These are phyloP conservation scores for Peromyscus eremicus DNA, from an alignment of 2,797 vertebrate species.

Conservation along the genomic window DNA sequence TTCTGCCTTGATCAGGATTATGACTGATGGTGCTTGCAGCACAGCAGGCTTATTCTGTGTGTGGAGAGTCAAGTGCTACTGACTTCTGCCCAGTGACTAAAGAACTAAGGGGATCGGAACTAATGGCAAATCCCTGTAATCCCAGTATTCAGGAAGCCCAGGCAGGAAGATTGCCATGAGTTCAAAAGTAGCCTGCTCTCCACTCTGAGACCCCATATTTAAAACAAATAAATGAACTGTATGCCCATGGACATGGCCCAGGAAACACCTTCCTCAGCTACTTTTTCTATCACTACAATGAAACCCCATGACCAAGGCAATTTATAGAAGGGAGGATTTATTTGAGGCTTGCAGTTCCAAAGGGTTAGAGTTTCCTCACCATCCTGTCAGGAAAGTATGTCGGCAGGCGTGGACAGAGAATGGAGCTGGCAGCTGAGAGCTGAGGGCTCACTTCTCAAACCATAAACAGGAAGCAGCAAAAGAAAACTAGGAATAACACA, in stretches of 20 bases:
- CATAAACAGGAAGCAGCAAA: neutral
- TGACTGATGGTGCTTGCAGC: fast-evolving
- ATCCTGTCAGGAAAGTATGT: no score
- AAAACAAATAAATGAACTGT: neutral
- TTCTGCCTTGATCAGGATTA: neutral
- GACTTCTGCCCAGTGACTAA: neutral
- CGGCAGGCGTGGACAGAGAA: neutral
- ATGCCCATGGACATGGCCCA: neutral
- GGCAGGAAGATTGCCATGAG: neutral
- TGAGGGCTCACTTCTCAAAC: neutral
- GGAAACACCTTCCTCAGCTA: neutral
- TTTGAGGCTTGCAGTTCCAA: neutral
- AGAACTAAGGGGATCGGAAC: neutral
- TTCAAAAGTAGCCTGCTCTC: neutral
- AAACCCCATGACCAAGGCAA: neutral
- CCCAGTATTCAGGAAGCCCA: neutral
- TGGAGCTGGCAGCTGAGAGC: neutral
- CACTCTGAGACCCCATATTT: neutral
- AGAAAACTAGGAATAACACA: neutral
- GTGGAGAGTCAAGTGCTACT: neutral
- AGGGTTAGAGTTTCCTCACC: neutral
- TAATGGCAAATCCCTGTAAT: neutral
- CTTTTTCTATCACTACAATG: neutral
- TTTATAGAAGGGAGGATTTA: neutral
- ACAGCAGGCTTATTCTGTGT: neutral